Evolutionary conservation across 2,797 vertebrate genomes (phyloP).

Genomic region (Ciconia nigra): DNA sequence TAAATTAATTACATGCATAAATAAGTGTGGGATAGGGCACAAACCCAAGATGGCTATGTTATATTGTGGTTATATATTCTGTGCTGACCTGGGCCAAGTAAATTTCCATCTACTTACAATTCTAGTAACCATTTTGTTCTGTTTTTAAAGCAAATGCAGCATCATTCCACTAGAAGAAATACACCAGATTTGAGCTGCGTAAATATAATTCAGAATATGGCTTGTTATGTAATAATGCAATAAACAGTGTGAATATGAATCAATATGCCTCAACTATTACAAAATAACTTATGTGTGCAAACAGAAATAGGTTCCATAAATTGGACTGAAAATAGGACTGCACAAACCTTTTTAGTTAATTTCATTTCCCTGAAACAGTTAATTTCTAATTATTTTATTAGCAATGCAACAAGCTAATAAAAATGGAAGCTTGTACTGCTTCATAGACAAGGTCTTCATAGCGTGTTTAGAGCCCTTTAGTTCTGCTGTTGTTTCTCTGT

Average conservation of each 20-base stretch:
- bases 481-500: constrained; percentile 55
- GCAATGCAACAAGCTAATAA: background rate
- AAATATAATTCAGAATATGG: background rate
- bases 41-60: background rate
- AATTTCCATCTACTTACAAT: background rate
- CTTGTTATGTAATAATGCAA: background rate
- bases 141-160: background rate
- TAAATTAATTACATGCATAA: background rate
- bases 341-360: background rate
- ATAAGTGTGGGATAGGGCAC: background rate
- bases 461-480: constrained; percentile 1
- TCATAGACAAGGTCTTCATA: background rate
- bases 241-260: background rate
- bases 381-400: constrained; percentile 51
- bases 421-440: background rate
- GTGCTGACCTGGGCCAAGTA: background rate
- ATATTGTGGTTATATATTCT: background rate
- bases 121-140: background rate
- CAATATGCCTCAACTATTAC: background rate
- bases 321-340: background rate
- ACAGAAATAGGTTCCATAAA: background rate
- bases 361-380: background rate
- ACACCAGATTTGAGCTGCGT: background rate
- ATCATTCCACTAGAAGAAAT: background rate
- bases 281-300: background rate